A percentile compares a stretch with the other conserved stretches of the same genome.
Evolutionary conservation across 2,113 vertebrate species (phyloP).

Genomic region (Hippocampus comes): DNA sequence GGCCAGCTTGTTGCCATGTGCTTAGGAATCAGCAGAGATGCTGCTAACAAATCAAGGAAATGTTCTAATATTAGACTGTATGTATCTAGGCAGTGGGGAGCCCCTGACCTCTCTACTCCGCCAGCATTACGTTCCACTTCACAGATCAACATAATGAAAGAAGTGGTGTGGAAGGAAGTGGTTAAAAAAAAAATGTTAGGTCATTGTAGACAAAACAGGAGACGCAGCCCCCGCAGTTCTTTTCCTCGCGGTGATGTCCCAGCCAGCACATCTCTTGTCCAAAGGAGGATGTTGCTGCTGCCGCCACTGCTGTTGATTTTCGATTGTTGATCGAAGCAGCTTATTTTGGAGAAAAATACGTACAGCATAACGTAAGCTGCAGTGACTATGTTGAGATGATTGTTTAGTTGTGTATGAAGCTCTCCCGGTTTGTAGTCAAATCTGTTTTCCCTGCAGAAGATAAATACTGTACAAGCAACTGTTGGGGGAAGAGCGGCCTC

Average conservation of each 20-base stretch:
- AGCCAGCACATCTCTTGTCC: neutral
- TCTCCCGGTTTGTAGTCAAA: neutral
- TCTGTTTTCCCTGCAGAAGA: neutral
- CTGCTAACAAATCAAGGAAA: slow-evolving; percentile 73
- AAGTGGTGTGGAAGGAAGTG: slow-evolving; percentile 63
- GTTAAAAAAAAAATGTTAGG: slow-evolving; percentile 55
- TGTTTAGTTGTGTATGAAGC: too few species aligned
- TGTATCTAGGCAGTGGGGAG: slow-evolving; percentile 71
- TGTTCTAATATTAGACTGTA: slow-evolving; percentile 74
- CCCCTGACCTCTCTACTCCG: slow-evolving; percentile 68
- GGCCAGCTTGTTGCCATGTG: slow-evolving; percentile 70
- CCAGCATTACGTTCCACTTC: slow-evolving; percentile 60
- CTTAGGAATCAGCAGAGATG: slow-evolving; percentile 66
- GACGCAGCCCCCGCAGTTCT: slow-evolving; percentile 17
- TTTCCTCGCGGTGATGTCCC: slow-evolving; percentile 17
- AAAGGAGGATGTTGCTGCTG: neutral
- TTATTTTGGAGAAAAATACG: neutral
- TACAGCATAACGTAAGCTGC: too few species aligned
- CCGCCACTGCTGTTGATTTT: too few species aligned
- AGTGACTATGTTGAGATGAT: too few species aligned
- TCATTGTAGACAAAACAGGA: slow-evolving; percentile 46
- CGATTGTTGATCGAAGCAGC: neutral
- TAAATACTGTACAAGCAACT: neutral
- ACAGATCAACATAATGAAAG: slow-evolving; percentile 66
- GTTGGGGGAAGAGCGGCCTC: too few species aligned